These are phyloP conservation scores for Dasypus novemcinctus DNA, from an alignment of 2,113 vertebrate species.

Conservation along the genomic window DNA sequence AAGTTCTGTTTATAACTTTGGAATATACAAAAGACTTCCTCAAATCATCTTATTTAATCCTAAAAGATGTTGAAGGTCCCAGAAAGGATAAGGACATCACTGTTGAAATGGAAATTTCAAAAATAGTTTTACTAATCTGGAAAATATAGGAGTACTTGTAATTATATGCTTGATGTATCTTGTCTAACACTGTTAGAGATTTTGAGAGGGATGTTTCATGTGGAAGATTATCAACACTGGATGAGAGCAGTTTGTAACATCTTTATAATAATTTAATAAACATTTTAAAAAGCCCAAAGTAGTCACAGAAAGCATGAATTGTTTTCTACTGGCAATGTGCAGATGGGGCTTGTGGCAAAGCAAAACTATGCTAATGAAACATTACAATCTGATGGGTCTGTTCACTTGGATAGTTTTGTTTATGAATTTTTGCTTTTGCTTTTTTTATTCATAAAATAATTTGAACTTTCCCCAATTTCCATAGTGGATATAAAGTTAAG, in stretches of 20 bases:
- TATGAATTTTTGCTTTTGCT: background rate
- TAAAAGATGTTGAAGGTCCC: conserved; percentile 43
- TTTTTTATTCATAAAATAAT: background rate
- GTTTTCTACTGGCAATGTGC: background rate
- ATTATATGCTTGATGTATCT: background rate
- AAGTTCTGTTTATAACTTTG: background rate
- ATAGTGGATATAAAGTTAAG: background rate
- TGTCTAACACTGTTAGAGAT: conserved; percentile 38
- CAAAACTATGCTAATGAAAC: background rate
- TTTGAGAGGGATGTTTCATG: background rate
- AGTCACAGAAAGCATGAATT: background rate
- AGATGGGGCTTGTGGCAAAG: accelerated
- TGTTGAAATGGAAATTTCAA: conserved; percentile 11
- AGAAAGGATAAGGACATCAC: background rate
- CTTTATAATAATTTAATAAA: background rate
- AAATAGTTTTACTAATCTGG: background rate
- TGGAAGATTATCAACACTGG: background rate
- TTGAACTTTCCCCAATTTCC: background rate
- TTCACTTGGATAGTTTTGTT: background rate
- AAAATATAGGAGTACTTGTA: background rate
- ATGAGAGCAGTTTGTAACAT: background rate
- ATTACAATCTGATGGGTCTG: background rate
- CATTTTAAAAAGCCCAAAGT: background rate
- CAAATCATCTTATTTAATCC: conserved; percentile 10
- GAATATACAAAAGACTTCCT: background rate